Base-by-base conservation (phyloP, 2,888 invertebrate species). In the Acanthosepion esculentum region DNA sequence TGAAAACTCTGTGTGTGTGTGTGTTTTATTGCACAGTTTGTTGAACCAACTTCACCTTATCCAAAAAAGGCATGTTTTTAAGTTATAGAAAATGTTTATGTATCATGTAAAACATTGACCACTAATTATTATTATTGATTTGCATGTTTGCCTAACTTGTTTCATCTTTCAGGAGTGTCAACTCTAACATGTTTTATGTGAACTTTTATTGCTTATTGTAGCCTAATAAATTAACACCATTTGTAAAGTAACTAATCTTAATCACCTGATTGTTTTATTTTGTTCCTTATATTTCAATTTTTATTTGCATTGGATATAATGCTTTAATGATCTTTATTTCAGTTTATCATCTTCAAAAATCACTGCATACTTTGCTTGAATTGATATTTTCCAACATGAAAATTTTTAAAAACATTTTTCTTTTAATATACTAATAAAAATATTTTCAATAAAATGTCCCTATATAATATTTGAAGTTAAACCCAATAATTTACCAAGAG, bases 111-210 rank as follows among this genome's bases (percentile, higher is more conserved):
- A 26, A 59, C 20, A 59, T 59, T 59, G 20, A 59, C 59, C 59
- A 59, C 59, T 59, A 59, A 59, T 59, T 59, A 20, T 15, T 53
- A 15, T 55, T 59, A 59, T n/a, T 78, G 78, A 78, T 78, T 78
- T 78, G 78, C 78, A 78, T 78, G 78, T 33, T n/a, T 78, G n/a
- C n/a, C n/a, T 78, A 78, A 78, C 78, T 78, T n/a, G 8, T 78
- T 78, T 78, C n/a, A 78, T 78, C n/a, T 78, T 78, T 78, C 78
- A 78, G 78, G n/a, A 23, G 59, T 78, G n/a, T 78, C 78, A 78
- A 78, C n/a, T 78, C 78, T 78, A 78, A 78, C 29, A n/a, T 78
- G n/a, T 78, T 78, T 78, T 78, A 78, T 78, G 33, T 78, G 78
- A 78, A 78, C 12, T 33, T 78, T 59, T 23, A 23, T 59, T 59